A percentile compares a stretch with the other conserved stretches of the same genome.
phyloP scores from a whole-genome alignment of 2,113 vertebrate species.

The Muntiacus muntjak region DNA sequence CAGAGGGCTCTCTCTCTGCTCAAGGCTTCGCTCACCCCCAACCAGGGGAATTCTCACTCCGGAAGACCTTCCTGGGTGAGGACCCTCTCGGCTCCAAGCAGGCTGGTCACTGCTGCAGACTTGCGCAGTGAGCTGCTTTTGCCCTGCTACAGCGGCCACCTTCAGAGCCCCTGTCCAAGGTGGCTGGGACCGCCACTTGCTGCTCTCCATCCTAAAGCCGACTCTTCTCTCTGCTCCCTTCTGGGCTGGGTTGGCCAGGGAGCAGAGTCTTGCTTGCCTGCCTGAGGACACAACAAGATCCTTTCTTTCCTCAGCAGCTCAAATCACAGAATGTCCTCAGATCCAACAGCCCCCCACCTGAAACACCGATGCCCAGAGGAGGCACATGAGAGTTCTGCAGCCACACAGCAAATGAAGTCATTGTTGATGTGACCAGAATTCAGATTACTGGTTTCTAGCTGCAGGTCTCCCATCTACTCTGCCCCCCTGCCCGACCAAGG shows the following conservation, averaged over 20 bases:
- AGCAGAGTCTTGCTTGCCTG: not conserved
- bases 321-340: not conserved
- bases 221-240: not conserved
- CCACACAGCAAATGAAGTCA: not conserved
- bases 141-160: not conserved
- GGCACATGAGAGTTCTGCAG: not conserved
- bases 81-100: not conserved
- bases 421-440: not conserved
- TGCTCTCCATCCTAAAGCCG: not conserved
- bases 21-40: not conserved
- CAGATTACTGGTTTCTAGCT: not conserved
- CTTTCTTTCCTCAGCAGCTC: not conserved
- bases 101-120: rapidly evolving
- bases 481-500: not conserved
- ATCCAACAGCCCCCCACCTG: not conserved
- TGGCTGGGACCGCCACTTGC: not conserved
- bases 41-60: not conserved
- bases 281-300: not conserved
- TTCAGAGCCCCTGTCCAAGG: not conserved
- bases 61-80: not conserved
- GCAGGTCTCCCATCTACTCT: too few species aligned
- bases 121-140: not conserved
- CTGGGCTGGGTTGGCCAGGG: not conserved
- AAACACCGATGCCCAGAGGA: not conserved
- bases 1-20: not conserved